Evolutionary conservation across 1,140 invertebrate genomes (phyloP).

Genomic region (Yoshiicerus persimilis): DNA sequence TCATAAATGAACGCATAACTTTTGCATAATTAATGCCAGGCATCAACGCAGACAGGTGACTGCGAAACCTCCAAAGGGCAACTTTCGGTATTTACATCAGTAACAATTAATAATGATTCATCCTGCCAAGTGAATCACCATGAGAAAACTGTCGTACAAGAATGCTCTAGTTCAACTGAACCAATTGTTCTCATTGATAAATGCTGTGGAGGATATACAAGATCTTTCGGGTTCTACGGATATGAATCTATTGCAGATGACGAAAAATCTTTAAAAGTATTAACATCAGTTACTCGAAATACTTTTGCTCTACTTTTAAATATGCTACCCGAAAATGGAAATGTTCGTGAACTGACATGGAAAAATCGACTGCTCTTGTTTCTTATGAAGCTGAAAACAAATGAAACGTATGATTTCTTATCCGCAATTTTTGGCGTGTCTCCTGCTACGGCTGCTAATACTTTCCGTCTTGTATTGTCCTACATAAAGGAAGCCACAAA

Average conservation of each 20-base stretch:
- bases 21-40: too few relatives aligned
- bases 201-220: not conserved
- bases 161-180: too few relatives aligned
- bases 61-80: too few relatives aligned
- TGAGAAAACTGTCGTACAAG: too few relatives aligned
- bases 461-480: not conserved
- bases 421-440: not conserved
- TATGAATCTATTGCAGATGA: not conserved
- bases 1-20: too few relatives aligned
- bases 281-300: not conserved
- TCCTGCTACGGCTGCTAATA: not conserved
- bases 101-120: too few relatives aligned
- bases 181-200: too few relatives aligned
- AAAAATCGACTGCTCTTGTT: not conserved
- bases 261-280: not conserved
- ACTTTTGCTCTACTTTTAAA: not conserved
- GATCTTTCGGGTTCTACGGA: not conserved
- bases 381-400: conserved; percentile 9
- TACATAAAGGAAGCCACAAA: not conserved
- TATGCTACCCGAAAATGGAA: not conserved
- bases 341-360: not conserved
- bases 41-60: too few relatives aligned
- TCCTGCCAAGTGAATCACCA: too few relatives aligned
- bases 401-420: not conserved
- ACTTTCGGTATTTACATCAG: too few relatives aligned